phyloP scores from a whole-genome alignment of 2,113 vertebrate genomes.

The Rhinoderma darwinii region DNA sequence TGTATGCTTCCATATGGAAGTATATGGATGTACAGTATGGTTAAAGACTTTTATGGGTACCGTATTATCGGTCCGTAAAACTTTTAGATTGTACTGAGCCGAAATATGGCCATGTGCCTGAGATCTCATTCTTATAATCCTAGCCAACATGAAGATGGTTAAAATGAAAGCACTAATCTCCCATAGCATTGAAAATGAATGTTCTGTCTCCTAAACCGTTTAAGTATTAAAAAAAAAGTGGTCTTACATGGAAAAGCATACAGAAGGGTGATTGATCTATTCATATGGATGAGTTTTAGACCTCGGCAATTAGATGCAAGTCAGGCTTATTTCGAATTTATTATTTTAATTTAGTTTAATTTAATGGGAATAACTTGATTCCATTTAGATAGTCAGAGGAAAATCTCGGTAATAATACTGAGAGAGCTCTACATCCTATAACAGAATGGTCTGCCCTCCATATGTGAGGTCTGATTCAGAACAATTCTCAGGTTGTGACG shows the following conservation, averaged over 20 bases:
- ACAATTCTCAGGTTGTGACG: not conserved
- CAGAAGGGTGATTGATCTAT: not conserved
- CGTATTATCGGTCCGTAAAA: too few species aligned
- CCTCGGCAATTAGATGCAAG: not conserved
- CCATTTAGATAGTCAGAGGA: not conserved
- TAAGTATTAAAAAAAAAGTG: not conserved
- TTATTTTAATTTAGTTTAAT: slow-evolving; percentile 4
- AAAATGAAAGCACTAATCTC: not conserved
- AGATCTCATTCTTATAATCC: not conserved
- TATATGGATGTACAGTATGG: too few species aligned
- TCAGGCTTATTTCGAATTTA: slow-evolving; percentile 14
- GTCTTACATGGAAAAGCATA: not conserved
- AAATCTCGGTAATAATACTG: slow-evolving; percentile 3
- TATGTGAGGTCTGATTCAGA: not conserved
- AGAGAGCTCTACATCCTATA: slow-evolving; percentile 28
- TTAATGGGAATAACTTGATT: not conserved
- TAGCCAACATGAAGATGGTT: not conserved
- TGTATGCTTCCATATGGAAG: too few species aligned
- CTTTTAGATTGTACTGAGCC: too few species aligned
- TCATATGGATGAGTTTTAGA: slow-evolving; percentile 18
- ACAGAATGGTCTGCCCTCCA: slow-evolving; percentile 1
- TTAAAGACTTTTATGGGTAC: too few species aligned
- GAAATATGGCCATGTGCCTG: too few species aligned
- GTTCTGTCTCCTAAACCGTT: not conserved
- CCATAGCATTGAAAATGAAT: not conserved